Evolutionary conservation across 2,797 vertebrate genomes (phyloP).

Genomic region (Microtus obscurus): DNA sequence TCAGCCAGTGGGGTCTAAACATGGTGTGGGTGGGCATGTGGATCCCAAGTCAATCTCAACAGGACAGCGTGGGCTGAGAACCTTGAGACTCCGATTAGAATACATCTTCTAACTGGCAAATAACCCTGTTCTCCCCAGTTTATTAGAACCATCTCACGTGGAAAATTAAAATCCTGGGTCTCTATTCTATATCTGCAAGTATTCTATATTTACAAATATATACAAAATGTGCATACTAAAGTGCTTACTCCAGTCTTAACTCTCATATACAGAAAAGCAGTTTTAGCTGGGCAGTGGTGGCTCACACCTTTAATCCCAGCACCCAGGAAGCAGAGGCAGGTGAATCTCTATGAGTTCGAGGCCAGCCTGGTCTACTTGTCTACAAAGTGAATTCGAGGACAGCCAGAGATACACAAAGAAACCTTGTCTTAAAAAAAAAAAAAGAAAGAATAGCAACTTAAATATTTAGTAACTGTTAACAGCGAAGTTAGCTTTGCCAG

Average conservation of each 20-base stretch:
- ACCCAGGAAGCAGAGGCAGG: neutral
- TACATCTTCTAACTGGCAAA: constrained; percentile 22
- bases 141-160: neutral
- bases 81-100: neutral
- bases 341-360: neutral
- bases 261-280: constrained; percentile 10
- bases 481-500: neutral
- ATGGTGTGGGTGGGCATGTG: no score
- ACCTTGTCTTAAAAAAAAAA: neutral
- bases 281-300: neutral
- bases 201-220: neutral
- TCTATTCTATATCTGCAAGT: neutral
- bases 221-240: neutral
- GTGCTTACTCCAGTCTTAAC: neutral
- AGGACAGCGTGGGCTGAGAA: neutral
- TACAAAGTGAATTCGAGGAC: neutral
- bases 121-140: neutral
- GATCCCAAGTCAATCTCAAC: no score
- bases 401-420: neutral
- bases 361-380: neutral
- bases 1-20: no score
- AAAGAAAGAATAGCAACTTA: neutral
- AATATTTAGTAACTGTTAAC: constrained; percentile 22
- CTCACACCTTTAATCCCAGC: neutral
- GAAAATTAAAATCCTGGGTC: constrained; percentile 31